Base-by-base conservation (phyloP, 2,797 vertebrate species). In the Smutsia temminckii region DNA sequence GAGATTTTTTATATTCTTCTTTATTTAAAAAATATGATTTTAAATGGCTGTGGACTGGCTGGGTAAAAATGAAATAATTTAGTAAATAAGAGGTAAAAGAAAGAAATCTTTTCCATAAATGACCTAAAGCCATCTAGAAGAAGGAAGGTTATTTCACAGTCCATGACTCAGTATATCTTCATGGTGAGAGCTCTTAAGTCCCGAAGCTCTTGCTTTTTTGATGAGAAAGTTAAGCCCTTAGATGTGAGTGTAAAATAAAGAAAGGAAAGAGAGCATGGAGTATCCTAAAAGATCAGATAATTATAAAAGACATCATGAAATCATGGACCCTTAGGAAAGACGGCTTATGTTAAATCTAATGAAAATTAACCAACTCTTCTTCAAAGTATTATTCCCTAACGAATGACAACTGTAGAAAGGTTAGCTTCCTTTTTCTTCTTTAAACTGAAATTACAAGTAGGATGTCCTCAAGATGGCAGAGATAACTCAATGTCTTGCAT, bases 101-200 rank as follows among this genome's bases (percentile, higher is more conserved):
- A 68, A 93, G 53, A 90, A 57, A 27, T 17, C 8, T 83, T 2
- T 29, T 78, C n/a, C 46, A 84, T 89, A 84, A 87, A 69, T 93
- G 72, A 83, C 5, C 2, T 83, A 84, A 94, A 74, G 11, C 23
- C 78, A 29, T 6, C 2, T 69, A 84, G 40, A 89, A 14, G 17
- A 92, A 92, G 79, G 8, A 83, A 92, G 34, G 91, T 75, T 72
- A 93, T 93, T 89, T 93, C 34, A 92, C 11, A 79, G 23, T 49
- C 34, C 11, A 37, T 93, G 55, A 91, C n/a, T 94, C 9, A 7
- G 34, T 89, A 17, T 63, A 69, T 85, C 25, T 37, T 85, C 20
- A 85, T 4, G 3, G 29, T 78, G 1, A 69, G 86, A 69, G 6
- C 8, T 42, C 14, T 57, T 40, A 85, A 37, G 6, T 59, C 13